Conservation (phyloP, 23 tunicate species). For the Diplosoma virens region DNA sequence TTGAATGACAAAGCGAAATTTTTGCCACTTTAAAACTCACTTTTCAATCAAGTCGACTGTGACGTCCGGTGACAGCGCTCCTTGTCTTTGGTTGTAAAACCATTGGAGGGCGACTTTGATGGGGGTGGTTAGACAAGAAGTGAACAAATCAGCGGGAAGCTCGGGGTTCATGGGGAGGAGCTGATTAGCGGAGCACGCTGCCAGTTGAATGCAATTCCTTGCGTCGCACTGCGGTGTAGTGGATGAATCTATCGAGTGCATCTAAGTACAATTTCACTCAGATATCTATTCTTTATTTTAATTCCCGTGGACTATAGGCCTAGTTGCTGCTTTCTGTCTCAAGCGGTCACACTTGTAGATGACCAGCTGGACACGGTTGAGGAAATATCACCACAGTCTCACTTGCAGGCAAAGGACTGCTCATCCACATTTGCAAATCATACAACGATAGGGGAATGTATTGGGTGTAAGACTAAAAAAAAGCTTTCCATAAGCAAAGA, state of each 20-base stretch:
- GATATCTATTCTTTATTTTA: conserved; percentile 52
- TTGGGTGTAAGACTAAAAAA: conserved; percentile 74
- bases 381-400: no score
- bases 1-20: no score
- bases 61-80: conserved; percentile 60
- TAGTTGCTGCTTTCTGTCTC: no score
- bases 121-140: conserved; percentile 91
- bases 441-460: conserved; percentile 82
- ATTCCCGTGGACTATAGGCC: no score
- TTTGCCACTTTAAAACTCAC: no score
- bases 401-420: conserved; percentile 64
- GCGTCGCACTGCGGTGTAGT: conserved; percentile 53
- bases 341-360: no score
- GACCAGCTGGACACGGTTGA: no score
- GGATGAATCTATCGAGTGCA: conserved; percentile 43
- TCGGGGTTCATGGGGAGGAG: conserved; percentile 95
- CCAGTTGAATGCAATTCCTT: conserved; percentile 83
- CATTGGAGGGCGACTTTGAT: conserved; percentile 96
- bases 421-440: conserved; percentile 85
- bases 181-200: conserved; percentile 82
- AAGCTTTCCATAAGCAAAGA: no score
- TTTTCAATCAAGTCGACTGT: conserved; percentile 81
- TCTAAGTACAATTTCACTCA: no score
- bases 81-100: conserved; percentile 84
- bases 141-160: conserved; percentile 92